Percentiles rank a stretch among this genome's conserved stretches.
Conservation (phyloP, 2,888 invertebrate species). For the Matsumyia berberina region DNA sequence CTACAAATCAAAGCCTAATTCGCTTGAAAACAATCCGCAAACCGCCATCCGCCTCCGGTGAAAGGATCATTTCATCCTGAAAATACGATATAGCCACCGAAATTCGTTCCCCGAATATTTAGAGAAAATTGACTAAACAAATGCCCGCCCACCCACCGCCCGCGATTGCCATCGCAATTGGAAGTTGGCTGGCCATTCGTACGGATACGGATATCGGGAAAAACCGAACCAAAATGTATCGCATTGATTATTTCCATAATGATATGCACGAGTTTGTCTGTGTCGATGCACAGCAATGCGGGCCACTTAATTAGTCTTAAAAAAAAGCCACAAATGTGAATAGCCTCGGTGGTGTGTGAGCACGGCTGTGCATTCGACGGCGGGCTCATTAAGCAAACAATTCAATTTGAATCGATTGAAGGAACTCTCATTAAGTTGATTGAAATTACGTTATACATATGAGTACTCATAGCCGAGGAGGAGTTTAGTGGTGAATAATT, state of each 20-base stretch:
- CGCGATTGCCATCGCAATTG: constrained; percentile 5
- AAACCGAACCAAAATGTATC: constrained; percentile 61
- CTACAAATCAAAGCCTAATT: constrained; percentile 57
- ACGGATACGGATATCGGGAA: constrained; percentile 28
- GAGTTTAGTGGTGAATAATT: constrained; percentile 20
- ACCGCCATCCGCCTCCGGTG: constrained; percentile 1
- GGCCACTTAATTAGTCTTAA: constrained; percentile 57
- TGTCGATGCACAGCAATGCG: constrained; percentile 49
- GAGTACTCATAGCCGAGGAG: constrained; percentile 12
- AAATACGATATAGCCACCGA: constrained; percentile 45
- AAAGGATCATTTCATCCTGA: constrained; percentile 50
- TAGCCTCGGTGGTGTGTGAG: background rate
- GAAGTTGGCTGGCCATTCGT: constrained; percentile 1
- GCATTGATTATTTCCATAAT: constrained; percentile 56
- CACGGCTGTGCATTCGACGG: constrained; percentile 56
- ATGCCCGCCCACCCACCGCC: constrained; percentile 10
- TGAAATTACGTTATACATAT: constrained; percentile 52
- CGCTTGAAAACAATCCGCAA: constrained; percentile 28
- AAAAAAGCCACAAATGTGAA: constrained; percentile 42
- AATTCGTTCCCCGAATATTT: constrained; percentile 15
- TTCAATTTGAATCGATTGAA: constrained; percentile 66
- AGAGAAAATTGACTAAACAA: constrained; percentile 57
- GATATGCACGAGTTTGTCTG: constrained; percentile 28
- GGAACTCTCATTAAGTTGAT: constrained; percentile 61
- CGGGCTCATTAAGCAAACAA: constrained; percentile 72